These are phyloP conservation scores for Nematolebias whitei DNA, from an alignment of 2,113 vertebrate genomes.

Conservation along the genomic window DNA sequence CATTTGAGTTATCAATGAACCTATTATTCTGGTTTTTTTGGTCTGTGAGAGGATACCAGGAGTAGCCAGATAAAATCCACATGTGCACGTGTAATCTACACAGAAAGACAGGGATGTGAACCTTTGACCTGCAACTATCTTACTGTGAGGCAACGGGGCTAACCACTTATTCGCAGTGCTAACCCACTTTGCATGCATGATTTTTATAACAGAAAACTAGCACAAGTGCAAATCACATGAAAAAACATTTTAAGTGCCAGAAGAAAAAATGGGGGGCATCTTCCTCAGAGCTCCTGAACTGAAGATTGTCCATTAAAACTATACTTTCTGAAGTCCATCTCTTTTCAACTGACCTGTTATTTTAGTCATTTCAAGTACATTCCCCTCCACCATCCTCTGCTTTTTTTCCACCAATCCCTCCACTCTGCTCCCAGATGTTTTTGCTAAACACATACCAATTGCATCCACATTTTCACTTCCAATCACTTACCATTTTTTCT, in stretches of 20 bases:
- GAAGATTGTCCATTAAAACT: constrained; percentile 36
- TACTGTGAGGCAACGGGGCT: too few relatives aligned
- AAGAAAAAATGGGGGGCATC: constrained; percentile 10
- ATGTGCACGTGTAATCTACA: too few relatives aligned
- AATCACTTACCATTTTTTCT: constrained; percentile 25
- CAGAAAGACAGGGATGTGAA: too few relatives aligned
- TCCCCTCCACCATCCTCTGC: constrained; percentile 13
- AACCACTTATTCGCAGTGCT: too few relatives aligned
- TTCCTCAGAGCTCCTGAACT: background rate
- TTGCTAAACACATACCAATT: constrained; percentile 33
- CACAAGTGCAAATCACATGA: background rate
- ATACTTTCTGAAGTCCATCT: constrained; percentile 25
- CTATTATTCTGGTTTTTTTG: too few relatives aligned
- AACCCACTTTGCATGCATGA: background rate
- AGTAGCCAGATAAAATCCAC: too few relatives aligned
- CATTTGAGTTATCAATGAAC: too few relatives aligned
- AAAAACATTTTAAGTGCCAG: constrained; percentile 1
- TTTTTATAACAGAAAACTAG: background rate
- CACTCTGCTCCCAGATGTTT: constrained; percentile 15
- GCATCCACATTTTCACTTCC: constrained; percentile 21
- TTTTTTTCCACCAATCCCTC: background rate
- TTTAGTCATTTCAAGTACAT: constrained; percentile 30
- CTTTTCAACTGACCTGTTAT: constrained; percentile 8
- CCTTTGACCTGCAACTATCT: too few relatives aligned
- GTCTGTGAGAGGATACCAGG: too few relatives aligned